phyloP scores from a whole-genome alignment of 1,140 invertebrate genomes.

The Cyphomyrmex costatus region DNA sequence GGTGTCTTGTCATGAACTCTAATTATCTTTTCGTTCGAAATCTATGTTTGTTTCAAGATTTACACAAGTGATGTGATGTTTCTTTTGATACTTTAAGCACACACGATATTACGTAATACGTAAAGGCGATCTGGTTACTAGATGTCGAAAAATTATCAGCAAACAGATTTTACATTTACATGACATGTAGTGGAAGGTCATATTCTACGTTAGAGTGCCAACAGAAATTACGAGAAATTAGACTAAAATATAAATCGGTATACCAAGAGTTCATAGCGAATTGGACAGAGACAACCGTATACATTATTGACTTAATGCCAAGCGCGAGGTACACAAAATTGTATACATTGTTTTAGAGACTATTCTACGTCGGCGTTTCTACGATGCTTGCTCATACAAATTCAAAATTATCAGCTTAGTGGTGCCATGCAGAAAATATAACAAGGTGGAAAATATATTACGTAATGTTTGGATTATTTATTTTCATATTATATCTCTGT shows the following conservation, averaged over 20 bases:
- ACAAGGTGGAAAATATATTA: background rate
- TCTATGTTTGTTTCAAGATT: background rate
- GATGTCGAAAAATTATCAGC: slow-evolving; percentile 11
- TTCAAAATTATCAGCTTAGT: slow-evolving; percentile 14
- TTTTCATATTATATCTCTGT: background rate
- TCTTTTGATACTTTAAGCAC: background rate
- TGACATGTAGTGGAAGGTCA: slow-evolving; percentile 57
- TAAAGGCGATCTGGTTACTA: background rate
- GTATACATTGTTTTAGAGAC: slow-evolving; percentile 26
- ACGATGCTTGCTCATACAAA: slow-evolving; percentile 15
- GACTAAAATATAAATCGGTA: slow-evolving; percentile 72
- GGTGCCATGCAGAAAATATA: slow-evolving; percentile 53
- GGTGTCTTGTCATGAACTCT: background rate
- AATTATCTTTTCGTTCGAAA: background rate
- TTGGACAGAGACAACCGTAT: slow-evolving; percentile 17
- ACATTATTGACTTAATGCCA: slow-evolving; percentile 72
- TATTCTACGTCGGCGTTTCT: background rate
- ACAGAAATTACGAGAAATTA: slow-evolving; percentile 69
- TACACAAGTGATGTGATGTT: background rate
- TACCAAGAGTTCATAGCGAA: slow-evolving; percentile 28
- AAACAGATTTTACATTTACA: slow-evolving; percentile 43
- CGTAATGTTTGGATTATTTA: slow-evolving; percentile 20
- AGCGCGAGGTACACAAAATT: slow-evolving; percentile 26
- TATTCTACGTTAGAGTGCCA: slow-evolving; percentile 67
- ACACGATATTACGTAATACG: background rate